Evolutionary conservation across 2,113 vertebrate genomes (phyloP), one percentile per base, ranked within the genome.

Genomic region (Perca fluviatilis): DNA sequence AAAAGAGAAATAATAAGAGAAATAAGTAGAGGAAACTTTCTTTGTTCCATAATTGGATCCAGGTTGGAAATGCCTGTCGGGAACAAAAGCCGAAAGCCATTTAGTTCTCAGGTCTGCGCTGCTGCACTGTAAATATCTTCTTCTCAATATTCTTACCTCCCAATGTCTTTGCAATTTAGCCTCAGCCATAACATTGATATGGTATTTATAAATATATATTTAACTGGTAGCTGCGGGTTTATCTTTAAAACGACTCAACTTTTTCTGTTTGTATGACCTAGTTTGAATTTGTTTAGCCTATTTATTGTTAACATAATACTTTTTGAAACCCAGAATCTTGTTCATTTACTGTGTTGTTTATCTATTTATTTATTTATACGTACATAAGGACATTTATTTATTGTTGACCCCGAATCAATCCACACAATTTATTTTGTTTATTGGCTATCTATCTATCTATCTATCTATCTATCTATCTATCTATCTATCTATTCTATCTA

Each of bases 11-110:
- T 54, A 49, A 23, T 1, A 47, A 33, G 13, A 33, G 10, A 40
- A 15, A 4, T 23, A 27, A 16, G 16, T 63, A 56, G 53, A 27
- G 18, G 16, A 62, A 67, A 74, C 2, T 73, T 81, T 85, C 19
- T 82, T 67, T 87, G 60, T 80, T 60, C 23, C 13, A 51, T 84
- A 86, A 87, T 86, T 86, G 72, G 64, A 82, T 88, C 67, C 67
- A 84, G 84, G 69, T 84, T 79, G 64, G 18, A 74, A n/a, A 65
- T 1, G 9, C 14, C 19, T 21, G 21, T 58, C 36, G 1, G 65
- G 56, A 73, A 83, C 76, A 84, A 80, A 87, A 74, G 64, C 49
- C 5, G 7, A 70, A 19, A 74, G 14, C 6, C 8, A 0, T 3
- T 68, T 21, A 21, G 40, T 19, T 56, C 15, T 61, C n/a, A 19